Evolutionary conservation across 2,888 invertebrate species (phyloP).

Genomic region (Bembecia ichneumoniformis): DNA sequence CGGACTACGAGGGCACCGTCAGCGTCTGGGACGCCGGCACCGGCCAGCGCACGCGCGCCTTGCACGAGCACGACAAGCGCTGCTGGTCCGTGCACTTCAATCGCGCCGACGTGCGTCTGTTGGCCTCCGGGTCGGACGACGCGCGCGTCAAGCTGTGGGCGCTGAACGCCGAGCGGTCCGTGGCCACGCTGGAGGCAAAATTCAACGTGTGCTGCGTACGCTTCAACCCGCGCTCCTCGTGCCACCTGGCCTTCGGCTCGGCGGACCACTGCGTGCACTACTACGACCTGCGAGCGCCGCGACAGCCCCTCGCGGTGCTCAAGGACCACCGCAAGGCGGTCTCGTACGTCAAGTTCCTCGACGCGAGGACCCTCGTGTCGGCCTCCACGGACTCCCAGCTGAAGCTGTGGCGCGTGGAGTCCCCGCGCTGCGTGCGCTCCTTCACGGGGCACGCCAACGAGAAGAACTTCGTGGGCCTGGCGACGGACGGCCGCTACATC

Average conservation of each 20-base stretch:
- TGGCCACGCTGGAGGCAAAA: conserved; percentile 91
- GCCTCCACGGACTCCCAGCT: conserved; percentile 93
- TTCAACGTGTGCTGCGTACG: conserved; percentile 97
- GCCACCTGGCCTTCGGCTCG: conserved; percentile 94
- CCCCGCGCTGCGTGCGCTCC: conserved; percentile 83
- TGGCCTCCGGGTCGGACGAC: conserved; percentile 95
- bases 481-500: conserved; percentile 92
- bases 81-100: conserved; percentile 98
- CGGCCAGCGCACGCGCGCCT: conserved; percentile 78
- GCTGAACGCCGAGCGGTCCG: conserved; percentile 83
- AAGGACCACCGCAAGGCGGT: conserved; percentile 92
- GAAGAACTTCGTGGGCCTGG: conserved; percentile 95
- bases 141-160: conserved; percentile 94
- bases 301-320: conserved; percentile 85
- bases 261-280: conserved; percentile 98
- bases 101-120: conserved; percentile 87
- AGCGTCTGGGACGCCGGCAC: conserved; percentile 93
- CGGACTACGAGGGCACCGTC: conserved; percentile 95
- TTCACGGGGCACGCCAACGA: conserved; percentile 95
- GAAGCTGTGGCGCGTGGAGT: conserved; percentile 91
- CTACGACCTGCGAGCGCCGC: conserved; percentile 90
- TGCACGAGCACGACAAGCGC: conserved; percentile 89
- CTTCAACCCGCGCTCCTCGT: conserved; percentile 76
- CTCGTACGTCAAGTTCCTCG: conserved; percentile 93
- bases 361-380: conserved; percentile 87